phyloP scores from a whole-genome alignment of 1,140 invertebrate genomes.

The Aradophagus sp. region DNA sequence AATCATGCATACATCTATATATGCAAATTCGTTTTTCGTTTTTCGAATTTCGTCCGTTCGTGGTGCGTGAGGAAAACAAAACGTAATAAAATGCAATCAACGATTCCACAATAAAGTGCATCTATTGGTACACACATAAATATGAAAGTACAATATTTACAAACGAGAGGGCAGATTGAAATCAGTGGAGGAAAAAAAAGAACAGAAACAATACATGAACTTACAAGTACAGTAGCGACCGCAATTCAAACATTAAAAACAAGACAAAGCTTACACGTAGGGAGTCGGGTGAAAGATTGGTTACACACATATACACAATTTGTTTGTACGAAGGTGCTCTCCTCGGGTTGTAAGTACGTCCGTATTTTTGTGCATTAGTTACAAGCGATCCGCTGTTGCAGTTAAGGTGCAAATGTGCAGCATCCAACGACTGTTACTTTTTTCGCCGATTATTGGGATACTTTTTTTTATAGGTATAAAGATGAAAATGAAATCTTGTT shows the following conservation, averaged over 20 bases:
- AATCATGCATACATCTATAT: conserved; percentile 51
- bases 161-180: conserved; percentile 29
- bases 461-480: too few relatives aligned
- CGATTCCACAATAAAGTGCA: conserved; percentile 65
- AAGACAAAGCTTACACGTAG: conserved; percentile 43
- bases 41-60: too few relatives aligned
- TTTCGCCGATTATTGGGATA: background rate
- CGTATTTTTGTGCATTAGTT: conserved; percentile 63
- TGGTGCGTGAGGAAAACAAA: conserved; percentile 50
- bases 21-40: conserved; percentile 30
- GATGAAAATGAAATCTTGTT: too few relatives aligned
- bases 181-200: conserved; percentile 8
- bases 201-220: conserved; percentile 38
- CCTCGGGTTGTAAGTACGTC: conserved; percentile 70
- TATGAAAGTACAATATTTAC: conserved; percentile 59
- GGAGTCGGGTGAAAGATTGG: conserved; percentile 16
- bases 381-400: conserved; percentile 63
- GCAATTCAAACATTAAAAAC: conserved; percentile 44
- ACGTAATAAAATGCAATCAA: conserved; percentile 68
- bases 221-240: conserved; percentile 55
- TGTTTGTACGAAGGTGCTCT: conserved; percentile 59
- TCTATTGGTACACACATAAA: conserved; percentile 68
- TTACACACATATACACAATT: conserved; percentile 59
- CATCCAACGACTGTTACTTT: background rate
- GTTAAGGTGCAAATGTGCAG: conserved; percentile 28